Evolutionary conservation across 2,888 invertebrate genomes (phyloP).

Genomic region (Proisotoma minuta): DNA sequence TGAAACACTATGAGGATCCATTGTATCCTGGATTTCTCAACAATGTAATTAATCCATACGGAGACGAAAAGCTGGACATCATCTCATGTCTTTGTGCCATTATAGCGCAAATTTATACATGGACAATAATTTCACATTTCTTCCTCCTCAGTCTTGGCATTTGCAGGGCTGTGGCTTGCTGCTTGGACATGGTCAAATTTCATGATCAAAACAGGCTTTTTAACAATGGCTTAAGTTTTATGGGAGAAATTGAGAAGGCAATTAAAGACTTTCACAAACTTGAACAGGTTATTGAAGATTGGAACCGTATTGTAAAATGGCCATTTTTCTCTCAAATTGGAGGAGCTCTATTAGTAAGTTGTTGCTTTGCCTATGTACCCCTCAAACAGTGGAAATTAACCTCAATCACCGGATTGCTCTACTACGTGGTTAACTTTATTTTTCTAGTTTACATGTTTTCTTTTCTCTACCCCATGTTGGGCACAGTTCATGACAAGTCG

Average conservation of each 20-base stretch:
- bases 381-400: not conserved
- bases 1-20: constrained; percentile 2
- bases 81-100: not conserved
- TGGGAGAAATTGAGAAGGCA: not conserved
- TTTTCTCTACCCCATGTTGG: not conserved
- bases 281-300: not conserved
- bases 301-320: not conserved
- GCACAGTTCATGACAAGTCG: not conserved
- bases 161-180: not conserved
- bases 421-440: not conserved
- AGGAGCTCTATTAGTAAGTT: not conserved
- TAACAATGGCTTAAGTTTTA: too few relatives aligned
- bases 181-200: not conserved
- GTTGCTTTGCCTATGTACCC: not conserved
- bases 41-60: not conserved
- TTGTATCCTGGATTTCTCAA: not conserved
- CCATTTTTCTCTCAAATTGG: not conserved
- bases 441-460: not conserved
- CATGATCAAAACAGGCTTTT: not conserved
- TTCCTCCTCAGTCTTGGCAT: not conserved
- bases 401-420: not conserved
- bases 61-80: not conserved
- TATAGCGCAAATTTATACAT: not conserved
- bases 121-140: not conserved
- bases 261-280: not conserved